Percentiles rank a stretch among this genome's conserved stretches.
phyloP scores from a whole-genome alignment of 2,113 vertebrate species.

The Petroica traversi region DNA sequence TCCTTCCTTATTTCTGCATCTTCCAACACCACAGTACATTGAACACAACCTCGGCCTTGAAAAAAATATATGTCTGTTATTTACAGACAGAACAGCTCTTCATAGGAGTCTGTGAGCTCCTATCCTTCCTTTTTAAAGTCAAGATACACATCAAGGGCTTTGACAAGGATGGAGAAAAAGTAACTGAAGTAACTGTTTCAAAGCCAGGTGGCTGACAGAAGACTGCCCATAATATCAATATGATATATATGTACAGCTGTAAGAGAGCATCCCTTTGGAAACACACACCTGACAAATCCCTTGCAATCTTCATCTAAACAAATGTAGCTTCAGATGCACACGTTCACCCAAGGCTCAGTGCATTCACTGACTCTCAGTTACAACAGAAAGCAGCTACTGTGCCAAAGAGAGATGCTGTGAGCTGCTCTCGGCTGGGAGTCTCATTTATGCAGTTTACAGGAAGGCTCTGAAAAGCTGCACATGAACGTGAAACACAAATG shows the following conservation, averaged over 20 bases:
- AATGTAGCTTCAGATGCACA: not conserved
- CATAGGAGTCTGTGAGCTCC: not conserved
- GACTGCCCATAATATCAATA: not conserved
- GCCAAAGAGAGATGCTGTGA: not conserved
- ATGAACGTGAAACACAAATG: not conserved
- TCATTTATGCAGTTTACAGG: not conserved
- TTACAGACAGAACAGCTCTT: not conserved
- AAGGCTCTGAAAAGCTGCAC: not conserved
- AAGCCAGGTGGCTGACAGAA: not conserved
- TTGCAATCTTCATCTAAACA: not conserved
- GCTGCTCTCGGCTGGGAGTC: not conserved
- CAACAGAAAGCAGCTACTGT: not conserved
- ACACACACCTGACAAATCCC: not conserved
- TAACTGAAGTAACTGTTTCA: not conserved
- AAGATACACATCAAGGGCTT: not conserved
- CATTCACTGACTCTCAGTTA: not conserved
- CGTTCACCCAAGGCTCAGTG: not conserved
- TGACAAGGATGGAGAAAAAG: not conserved
- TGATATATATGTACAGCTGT: not conserved
- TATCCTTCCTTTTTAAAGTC: not conserved
- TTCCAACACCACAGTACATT: not conserved
- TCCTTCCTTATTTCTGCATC: not conserved
- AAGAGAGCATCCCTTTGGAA: not conserved
- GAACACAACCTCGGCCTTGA: not conserved
- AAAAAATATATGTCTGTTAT: not conserved